Evolutionary conservation across 2,113 vertebrate genomes (phyloP), one percentile per base, ranked within the genome.

Genomic region (Verasper variegatus): DNA sequence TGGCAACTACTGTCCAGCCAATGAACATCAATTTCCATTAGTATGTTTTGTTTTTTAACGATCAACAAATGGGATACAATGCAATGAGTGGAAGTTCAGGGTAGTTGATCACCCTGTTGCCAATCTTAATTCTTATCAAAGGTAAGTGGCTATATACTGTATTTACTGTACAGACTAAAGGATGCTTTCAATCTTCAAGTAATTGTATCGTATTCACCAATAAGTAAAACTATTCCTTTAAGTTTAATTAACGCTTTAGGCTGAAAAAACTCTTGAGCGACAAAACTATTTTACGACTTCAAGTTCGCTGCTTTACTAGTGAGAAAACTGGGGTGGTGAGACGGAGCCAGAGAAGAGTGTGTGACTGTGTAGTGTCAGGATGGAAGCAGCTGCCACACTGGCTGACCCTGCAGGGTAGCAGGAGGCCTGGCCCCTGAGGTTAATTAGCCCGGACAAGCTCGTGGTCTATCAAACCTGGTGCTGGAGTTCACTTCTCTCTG

Each of bases 401-500:
- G 58, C 75, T 86, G 79, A 87, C 83, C 89, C 83, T 79, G 80
- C 52, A 59, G 85, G 82, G 83, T 73, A 88, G 81, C 89, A 91
- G 89, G 82, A 93, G 92, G 86, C 78, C 87, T 76, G 71, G 86
- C 90, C 91, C 83, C 71, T 27, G 86, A 86, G 86, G 73, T 76
- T 94, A 92, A 95, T 95, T 94, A 87, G 83, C 86, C 82, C 78
- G 92, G 91, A 93, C 88, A 84, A 85, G 62, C 84, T 77, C 51
- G 69, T 78, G 87, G 86, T 89, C 83, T 60, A 85, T 89, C 86
- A 74, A 67, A 79, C 52, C 76, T 7, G 12, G 56, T 69, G 73
- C 83, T 78, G 71, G 79, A 83, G 82, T 82, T 83, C 84, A 78
- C 67, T 26, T 87, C 86, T 60, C 82, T 85, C 72, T 40, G 73